A percentile compares a stretch with the other conserved stretches of the same genome.
phyloP scores from a whole-genome alignment of 2,797 vertebrate species.

The Myotis vivesi region DNA sequence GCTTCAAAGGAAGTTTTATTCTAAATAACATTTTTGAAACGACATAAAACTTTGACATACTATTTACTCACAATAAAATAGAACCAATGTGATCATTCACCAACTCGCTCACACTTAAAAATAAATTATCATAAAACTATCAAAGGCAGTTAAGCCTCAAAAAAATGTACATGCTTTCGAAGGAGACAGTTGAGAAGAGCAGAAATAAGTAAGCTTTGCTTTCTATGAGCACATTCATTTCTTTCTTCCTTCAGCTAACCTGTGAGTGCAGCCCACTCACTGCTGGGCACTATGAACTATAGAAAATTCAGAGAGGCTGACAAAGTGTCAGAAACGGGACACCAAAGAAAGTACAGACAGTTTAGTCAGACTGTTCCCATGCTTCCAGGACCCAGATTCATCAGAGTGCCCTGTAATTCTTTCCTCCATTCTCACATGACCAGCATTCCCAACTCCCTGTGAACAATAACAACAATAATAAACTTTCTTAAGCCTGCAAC shows the following conservation, averaged over 20 bases:
- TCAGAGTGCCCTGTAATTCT: not conserved
- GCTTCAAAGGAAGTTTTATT: conserved; percentile 76
- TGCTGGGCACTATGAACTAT: not conserved
- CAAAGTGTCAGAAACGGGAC: not conserved
- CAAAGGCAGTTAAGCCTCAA: conserved; percentile 58
- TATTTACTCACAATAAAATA: conserved; percentile 73
- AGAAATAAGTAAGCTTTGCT: not conserved
- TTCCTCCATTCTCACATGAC: not conserved
- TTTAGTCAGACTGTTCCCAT: not conserved
- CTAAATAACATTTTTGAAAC: conserved; percentile 73
- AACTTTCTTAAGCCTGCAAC: not conserved
- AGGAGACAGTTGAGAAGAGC: not conserved
- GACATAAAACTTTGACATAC: conserved; percentile 63
- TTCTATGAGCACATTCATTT: not conserved
- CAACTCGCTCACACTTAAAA: conserved; percentile 62
- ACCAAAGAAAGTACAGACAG: not conserved
- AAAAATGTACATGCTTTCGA: conserved; percentile 30
- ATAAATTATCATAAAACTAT: conserved; percentile 66
- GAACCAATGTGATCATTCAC: conserved; percentile 53
- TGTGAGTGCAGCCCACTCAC: not conserved
- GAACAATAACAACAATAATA: not conserved
- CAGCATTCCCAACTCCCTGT: not conserved
- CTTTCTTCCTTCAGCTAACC: not conserved
- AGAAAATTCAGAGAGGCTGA: not conserved
- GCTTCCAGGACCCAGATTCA: not conserved